phyloP scores from a whole-genome alignment of 2,113 vertebrate species.

The Myotis lucifugus region DNA sequence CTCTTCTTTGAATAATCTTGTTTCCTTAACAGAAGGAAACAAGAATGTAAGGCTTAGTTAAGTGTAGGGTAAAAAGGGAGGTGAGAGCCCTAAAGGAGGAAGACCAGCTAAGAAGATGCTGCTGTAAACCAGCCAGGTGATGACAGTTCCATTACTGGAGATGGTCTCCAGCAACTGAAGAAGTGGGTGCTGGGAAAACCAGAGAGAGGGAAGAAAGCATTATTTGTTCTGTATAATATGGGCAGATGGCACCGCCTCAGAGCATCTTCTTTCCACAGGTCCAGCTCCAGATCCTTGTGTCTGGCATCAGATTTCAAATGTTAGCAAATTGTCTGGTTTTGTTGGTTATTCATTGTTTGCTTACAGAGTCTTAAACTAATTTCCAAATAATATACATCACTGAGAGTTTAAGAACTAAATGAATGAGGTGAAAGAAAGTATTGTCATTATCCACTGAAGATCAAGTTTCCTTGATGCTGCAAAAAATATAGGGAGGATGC shows the following conservation, averaged over 20 bases:
- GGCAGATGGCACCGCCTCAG: not conserved
- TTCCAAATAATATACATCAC: not conserved
- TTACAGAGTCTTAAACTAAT: not conserved
- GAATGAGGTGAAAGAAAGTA: not conserved
- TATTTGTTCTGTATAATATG: not conserved
- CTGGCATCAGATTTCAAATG: not conserved
- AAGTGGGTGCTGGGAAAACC: not conserved
- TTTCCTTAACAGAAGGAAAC: not conserved
- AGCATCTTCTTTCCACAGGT: not conserved
- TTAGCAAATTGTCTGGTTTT: not conserved
- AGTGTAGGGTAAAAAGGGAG: not conserved
- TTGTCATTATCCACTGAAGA: not conserved
- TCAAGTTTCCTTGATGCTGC: not conserved
- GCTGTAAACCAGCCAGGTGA: not conserved
- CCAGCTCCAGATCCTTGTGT: not conserved
- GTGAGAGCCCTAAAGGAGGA: not conserved
- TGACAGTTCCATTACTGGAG: not conserved
- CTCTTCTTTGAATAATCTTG: not conserved
- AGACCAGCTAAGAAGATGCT: not conserved
- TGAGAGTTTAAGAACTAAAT: constrained; percentile 12
- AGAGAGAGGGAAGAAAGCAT: not conserved
- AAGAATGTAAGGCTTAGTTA: not conserved
- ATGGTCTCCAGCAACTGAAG: not conserved
- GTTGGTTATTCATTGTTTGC: not conserved
- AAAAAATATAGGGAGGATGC: not conserved